phyloP scores from a whole-genome alignment of 2,888 invertebrate genomes.

The Drosophila meridiana region DNA sequence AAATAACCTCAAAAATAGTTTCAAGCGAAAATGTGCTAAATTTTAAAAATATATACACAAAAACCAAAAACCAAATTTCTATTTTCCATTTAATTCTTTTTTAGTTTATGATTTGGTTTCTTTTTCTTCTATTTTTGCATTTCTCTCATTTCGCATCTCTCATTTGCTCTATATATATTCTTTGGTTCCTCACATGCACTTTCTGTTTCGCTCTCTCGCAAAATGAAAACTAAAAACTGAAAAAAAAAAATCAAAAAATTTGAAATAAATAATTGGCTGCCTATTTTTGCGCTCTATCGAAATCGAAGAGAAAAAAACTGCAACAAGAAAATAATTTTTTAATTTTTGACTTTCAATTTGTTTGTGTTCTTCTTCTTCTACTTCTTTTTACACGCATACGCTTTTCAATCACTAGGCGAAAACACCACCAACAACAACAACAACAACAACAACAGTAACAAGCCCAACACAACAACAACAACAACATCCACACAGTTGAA shows the following conservation, averaged over 20 bases:
- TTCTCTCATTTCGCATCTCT: constrained; percentile 42
- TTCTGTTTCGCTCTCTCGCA: constrained; percentile 52
- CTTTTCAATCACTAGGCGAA: constrained; percentile 75
- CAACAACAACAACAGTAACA: constrained; percentile 63
- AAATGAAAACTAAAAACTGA: constrained; percentile 10
- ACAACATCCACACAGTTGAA: constrained; percentile 72
- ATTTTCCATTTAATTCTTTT: constrained; percentile 26
- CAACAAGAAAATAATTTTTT: constrained; percentile 50
- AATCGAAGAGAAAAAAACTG: constrained; percentile 32
- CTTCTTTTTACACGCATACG: constrained; percentile 77
- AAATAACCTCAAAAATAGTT: constrained; percentile 49
- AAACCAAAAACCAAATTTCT: constrained; percentile 28
- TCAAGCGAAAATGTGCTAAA: constrained; percentile 70
- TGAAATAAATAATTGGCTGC: constrained; percentile 62
- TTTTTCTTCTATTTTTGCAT: constrained; percentile 48
- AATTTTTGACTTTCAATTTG: constrained; percentile 77
- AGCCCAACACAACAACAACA: constrained; percentile 64
- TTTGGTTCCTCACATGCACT: constrained; percentile 55
- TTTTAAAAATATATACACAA: constrained; percentile 77
- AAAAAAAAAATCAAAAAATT: background rate
- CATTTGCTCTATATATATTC: constrained; percentile 51
- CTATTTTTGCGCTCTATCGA: constrained; percentile 44
- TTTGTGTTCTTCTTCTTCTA: constrained; percentile 77
- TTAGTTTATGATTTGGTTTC: constrained; percentile 26
- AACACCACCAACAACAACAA: constrained; percentile 63